phyloP scores from a whole-genome alignment of 2,113 vertebrate species.

The Limanda limanda region DNA sequence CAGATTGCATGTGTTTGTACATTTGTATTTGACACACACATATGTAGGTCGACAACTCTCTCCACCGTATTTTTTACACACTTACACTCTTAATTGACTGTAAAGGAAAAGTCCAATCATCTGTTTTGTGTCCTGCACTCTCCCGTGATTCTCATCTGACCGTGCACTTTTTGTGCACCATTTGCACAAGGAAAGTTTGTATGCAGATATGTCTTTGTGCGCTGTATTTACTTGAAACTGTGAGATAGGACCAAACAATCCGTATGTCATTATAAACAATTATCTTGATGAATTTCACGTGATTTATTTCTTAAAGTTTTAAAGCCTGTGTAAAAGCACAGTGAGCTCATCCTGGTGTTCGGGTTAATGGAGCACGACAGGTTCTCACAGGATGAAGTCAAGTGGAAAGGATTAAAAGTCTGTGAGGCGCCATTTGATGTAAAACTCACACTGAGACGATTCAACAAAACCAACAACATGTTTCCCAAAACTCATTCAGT shows the following conservation, averaged over 20 bases:
- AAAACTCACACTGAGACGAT: background rate
- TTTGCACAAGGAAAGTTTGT: background rate
- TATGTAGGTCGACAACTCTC: background rate
- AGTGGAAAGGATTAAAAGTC: constrained; percentile 16
- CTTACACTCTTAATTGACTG: too few species aligned
- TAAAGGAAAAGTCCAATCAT: background rate
- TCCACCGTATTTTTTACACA: background rate
- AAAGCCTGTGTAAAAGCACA: background rate
- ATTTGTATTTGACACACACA: too few species aligned
- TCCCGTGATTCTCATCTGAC: background rate
- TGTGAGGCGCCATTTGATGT: background rate
- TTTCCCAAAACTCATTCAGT: background rate
- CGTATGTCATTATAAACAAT: too few species aligned
- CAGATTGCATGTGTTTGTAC: too few species aligned
- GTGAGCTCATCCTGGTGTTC: constrained; percentile 12
- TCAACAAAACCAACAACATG: background rate
- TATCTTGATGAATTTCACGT: too few species aligned
- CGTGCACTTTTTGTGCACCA: background rate
- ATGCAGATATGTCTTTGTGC: too few species aligned
- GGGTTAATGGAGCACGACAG: constrained; percentile 16
- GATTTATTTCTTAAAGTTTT: too few species aligned
- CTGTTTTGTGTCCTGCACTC: background rate
- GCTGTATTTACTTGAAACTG: too few species aligned
- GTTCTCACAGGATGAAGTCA: constrained; percentile 15
- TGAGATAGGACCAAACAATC: too few species aligned